phyloP scores from a whole-genome alignment of 92 coral and sea anemone genomes.

The Palythoa caribaeorum region DNA sequence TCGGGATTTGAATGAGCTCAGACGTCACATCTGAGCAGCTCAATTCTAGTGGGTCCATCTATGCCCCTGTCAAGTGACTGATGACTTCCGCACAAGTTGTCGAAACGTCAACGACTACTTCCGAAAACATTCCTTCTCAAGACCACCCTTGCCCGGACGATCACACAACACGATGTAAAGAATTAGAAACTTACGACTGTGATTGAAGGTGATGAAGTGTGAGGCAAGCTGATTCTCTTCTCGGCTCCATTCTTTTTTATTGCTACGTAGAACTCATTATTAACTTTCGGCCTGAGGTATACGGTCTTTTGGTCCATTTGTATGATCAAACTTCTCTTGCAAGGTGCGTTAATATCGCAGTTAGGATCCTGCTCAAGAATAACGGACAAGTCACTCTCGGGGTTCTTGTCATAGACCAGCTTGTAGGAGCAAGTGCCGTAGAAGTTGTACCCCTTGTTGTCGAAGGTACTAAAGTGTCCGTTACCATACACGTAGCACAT shows the following conservation, averaged over 20 bases:
- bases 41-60: too few relatives aligned
- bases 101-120: neutral
- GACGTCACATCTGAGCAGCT: too few relatives aligned
- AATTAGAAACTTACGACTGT: constrained; percentile 30
- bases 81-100: too few relatives aligned
- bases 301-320: constrained; percentile 53
- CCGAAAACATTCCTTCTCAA: too few relatives aligned
- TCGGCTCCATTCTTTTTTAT: constrained; percentile 6
- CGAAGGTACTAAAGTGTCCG: constrained; percentile 90
- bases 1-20: too few relatives aligned
- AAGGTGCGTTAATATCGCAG: constrained; percentile 73
- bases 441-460: constrained; percentile 82
- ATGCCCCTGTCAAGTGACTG: too few relatives aligned
- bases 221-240: constrained; percentile 33
- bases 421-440: constrained; percentile 76
- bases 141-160: neutral
- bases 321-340: constrained; percentile 73
- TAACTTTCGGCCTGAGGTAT: constrained; percentile 31
- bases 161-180: neutral
- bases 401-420: constrained; percentile 74
- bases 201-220: constrained; percentile 71
- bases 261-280: constrained; percentile 31
- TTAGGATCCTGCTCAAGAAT: constrained; percentile 73
- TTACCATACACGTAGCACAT: constrained; percentile 83
- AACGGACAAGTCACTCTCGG: constrained; percentile 66